Percentiles rank a stretch among this genome's conserved stretches.
phyloP scores from a whole-genome alignment of 2,797 vertebrate species.

The Perodicticus potto region DNA sequence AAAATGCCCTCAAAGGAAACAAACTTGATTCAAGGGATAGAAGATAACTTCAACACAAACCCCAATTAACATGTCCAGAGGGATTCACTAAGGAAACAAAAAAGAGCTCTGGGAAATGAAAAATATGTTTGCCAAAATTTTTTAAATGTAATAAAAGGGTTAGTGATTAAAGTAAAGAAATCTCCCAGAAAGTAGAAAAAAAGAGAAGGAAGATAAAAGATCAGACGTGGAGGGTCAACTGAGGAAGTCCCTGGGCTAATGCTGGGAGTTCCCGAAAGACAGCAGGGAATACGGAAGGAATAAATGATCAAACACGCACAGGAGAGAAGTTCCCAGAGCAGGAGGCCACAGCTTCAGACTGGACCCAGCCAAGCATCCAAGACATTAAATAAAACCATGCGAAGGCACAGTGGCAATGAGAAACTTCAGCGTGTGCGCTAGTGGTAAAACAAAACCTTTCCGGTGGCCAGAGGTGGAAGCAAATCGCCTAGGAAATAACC shows the following conservation, averaged over 20 bases:
- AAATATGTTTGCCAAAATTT: slow-evolving; percentile 33
- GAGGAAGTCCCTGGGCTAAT: background rate
- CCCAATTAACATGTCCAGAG: background rate
- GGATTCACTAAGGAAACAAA: background rate
- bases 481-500: background rate
- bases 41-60: background rate
- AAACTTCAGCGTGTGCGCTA: background rate
- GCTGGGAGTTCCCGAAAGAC: background rate
- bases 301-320: background rate
- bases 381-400: background rate
- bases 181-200: background rate
- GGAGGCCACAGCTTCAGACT: background rate
- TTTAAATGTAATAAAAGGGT: background rate
- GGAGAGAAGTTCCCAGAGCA: background rate
- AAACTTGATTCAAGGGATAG: background rate
- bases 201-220: background rate
- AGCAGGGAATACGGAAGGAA: background rate
- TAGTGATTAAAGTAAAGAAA: background rate
- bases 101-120: background rate
- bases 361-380: background rate
- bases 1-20: background rate
- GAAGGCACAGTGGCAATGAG: background rate
- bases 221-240: background rate
- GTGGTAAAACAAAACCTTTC: background rate
- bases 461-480: background rate